phyloP scores from a whole-genome alignment of 2,113 vertebrate species.

The Odocoileus virginianus region DNA sequence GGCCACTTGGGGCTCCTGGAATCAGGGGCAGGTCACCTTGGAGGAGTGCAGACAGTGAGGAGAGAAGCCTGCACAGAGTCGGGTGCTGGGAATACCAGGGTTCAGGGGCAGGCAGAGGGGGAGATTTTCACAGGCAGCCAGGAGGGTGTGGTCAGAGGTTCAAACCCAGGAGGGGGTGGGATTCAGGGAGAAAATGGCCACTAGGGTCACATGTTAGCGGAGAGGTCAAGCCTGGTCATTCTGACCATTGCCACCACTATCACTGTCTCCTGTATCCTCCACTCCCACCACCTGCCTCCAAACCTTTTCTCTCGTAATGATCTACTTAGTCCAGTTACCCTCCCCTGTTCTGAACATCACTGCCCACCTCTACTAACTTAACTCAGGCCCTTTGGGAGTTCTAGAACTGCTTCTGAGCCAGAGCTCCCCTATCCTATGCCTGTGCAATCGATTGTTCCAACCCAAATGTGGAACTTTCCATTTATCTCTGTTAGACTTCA shows the following conservation, averaged over 20 bases:
- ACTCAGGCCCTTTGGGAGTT: not conserved
- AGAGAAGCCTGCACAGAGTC: not conserved
- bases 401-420: not conserved
- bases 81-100: not conserved
- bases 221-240: fast-evolving
- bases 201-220: fast-evolving
- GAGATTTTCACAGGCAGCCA: not conserved
- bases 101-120: not conserved
- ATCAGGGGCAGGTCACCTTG: too few relatives aligned
- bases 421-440: not conserved
- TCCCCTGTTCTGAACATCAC: not conserved
- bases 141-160: not conserved
- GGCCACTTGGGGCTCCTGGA: not conserved
- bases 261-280: not conserved
- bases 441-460: too few relatives aligned
- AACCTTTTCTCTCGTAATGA: not conserved
- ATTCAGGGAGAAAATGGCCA: fast-evolving
- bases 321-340: not conserved
- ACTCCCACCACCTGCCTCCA: not conserved
- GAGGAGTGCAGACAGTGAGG: not conserved
- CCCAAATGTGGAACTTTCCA: not conserved
- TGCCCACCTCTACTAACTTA: not conserved
- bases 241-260: fast-evolving
- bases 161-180: not conserved
- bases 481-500: not conserved